Percentiles rank a stretch among this genome's conserved stretches.
Evolutionary conservation across 2,113 vertebrate species (phyloP).

Genomic region (Sigmodon hispidus): DNA sequence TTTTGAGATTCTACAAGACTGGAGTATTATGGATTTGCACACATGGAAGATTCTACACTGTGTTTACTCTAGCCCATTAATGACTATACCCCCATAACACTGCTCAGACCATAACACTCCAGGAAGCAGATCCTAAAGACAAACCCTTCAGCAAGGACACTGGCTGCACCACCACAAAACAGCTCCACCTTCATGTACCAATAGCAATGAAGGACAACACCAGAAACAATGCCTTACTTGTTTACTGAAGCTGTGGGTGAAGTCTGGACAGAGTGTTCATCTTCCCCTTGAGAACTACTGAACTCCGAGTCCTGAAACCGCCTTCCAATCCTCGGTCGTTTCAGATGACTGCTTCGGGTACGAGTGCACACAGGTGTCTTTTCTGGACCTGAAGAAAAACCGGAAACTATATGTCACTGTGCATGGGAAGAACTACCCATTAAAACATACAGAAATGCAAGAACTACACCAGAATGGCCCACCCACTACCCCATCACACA

Average conservation of each 20-base stretch:
- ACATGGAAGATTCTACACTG: neutral
- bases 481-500: neutral
- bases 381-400: conserved; percentile 73
- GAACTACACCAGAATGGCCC: neutral
- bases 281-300: conserved; percentile 68
- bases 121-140: conserved; percentile 1
- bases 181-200: neutral
- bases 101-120: neutral
- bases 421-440: neutral
- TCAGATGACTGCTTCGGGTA: conserved; percentile 82
- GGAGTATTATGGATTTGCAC: conserved; percentile 3
- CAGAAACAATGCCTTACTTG: conserved; percentile 79
- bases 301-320: conserved; percentile 69
- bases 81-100: neutral
- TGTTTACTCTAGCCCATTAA: conserved; percentile 10
- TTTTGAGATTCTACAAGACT: neutral
- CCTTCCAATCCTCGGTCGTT: conserved; percentile 82
- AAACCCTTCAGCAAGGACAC: neutral
- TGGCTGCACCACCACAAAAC: neutral
- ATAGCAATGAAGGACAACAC: neutral
- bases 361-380: conserved; percentile 64
- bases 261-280: conserved; percentile 59
- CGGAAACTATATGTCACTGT: conserved; percentile 23
- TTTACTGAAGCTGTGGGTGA: conserved; percentile 63
- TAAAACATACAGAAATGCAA: neutral